Conservation (phyloP, 2,113 vertebrate genomes). For the Kobus ellipsiprymnus region DNA sequence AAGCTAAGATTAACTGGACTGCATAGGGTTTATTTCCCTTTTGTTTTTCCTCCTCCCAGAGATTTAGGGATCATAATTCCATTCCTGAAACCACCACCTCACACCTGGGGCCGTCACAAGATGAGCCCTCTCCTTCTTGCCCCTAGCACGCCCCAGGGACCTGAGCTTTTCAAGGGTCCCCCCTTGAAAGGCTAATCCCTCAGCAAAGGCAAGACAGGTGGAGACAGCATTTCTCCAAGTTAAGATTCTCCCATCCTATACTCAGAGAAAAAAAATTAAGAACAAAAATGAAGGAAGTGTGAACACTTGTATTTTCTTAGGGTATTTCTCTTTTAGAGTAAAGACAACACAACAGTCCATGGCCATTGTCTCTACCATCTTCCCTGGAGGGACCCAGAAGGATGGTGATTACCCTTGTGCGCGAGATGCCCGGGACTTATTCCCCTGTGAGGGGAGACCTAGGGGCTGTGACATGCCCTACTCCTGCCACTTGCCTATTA, state of each 20-base stretch:
- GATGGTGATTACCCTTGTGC: fast-evolving
- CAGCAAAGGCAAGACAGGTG: background rate
- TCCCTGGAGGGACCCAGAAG: too few species aligned
- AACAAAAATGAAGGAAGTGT: background rate
- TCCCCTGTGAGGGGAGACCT: background rate
- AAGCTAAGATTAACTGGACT: background rate
- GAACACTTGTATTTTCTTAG: background rate
- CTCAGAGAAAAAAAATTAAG: background rate
- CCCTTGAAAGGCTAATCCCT: background rate
- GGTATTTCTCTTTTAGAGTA: background rate
- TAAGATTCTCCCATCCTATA: background rate
- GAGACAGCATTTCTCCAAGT: background rate
- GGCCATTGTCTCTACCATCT: background rate
- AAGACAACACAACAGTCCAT: background rate
- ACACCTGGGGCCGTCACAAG: background rate
- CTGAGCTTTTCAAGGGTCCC: background rate
- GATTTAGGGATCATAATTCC: background rate
- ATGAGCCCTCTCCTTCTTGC: background rate
- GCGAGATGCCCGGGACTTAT: fast-evolving
- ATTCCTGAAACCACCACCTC: background rate
- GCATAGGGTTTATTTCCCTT: background rate
- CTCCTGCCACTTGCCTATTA: background rate
- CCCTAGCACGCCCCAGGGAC: background rate
- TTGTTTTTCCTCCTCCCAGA: background rate
- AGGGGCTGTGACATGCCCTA: too few species aligned